Percentiles rank a stretch among this genome's conserved stretches.
Evolutionary conservation across 2,888 invertebrate species (phyloP).

Genomic region (Hemicrepidius hirtus): DNA sequence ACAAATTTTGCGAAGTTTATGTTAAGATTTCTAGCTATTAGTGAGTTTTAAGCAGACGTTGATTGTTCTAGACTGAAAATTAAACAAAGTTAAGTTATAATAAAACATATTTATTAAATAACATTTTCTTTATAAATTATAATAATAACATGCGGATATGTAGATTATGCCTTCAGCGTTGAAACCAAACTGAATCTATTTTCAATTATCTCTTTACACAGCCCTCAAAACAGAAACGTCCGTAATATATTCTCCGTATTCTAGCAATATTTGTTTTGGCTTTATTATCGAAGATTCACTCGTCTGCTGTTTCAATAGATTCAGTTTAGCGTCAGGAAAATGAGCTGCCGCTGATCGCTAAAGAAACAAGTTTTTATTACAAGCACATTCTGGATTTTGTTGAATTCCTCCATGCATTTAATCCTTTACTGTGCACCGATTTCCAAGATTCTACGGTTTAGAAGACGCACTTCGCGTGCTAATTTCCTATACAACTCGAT

Average conservation of each 20-base stretch:
- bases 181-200: slow-evolving; percentile 22
- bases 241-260: slow-evolving; percentile 23
- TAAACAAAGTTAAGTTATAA: background rate
- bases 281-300: slow-evolving; percentile 28
- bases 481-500: slow-evolving; percentile 24
- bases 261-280: slow-evolving; percentile 28
- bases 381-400: slow-evolving; percentile 23
- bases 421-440: slow-evolving; percentile 20
- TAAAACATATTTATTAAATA: slow-evolving; percentile 32
- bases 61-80: no score
- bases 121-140: slow-evolving; percentile 28
- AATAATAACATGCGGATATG: slow-evolving; percentile 23
- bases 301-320: slow-evolving; percentile 29
- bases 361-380: slow-evolving; percentile 28
- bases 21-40: no score
- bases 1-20: background rate
- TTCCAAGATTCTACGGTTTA: slow-evolving; percentile 10
- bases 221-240: slow-evolving; percentile 4
- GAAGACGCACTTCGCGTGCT: slow-evolving; percentile 10
- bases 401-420: slow-evolving; percentile 30
- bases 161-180: slow-evolving; percentile 14
- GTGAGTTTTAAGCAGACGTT: no score
- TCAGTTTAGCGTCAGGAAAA: slow-evolving; percentile 24
- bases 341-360: slow-evolving; percentile 30
- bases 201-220: slow-evolving; percentile 25